Conservation (phyloP, 2,888 invertebrate species). For the Agrenia bidenticulata region DNA sequence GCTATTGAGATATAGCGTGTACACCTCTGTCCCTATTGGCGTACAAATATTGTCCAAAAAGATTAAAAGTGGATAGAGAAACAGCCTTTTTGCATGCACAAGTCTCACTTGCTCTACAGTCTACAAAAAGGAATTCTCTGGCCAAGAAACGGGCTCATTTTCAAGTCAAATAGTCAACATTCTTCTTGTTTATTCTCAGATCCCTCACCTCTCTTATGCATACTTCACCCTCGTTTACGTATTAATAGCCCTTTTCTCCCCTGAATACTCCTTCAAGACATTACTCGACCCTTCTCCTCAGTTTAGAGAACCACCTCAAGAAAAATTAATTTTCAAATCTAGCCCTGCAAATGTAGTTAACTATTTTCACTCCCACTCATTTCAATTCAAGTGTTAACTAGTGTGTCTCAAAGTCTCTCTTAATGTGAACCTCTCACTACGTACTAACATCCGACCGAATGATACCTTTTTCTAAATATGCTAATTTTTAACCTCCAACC, state of each 20-base stretch:
- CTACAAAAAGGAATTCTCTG: background rate
- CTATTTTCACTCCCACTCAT: constrained; percentile 3
- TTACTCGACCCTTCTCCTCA: no score
- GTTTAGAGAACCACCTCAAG: no score
- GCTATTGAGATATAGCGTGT: constrained; percentile 4
- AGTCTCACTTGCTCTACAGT: background rate
- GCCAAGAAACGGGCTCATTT: background rate
- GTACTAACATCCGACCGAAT: no score
- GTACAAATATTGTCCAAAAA: constrained; percentile 1
- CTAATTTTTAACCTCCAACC: no score
- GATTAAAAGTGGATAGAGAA: constrained; percentile 1
- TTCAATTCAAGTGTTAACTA: constrained; percentile 4
- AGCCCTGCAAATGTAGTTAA: constrained; percentile 5
- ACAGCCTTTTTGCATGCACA: constrained; percentile 7
- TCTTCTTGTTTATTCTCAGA: constrained; percentile 3
- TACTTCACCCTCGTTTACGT: no score
- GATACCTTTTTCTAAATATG: no score
- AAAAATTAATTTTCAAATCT: constrained; percentile 1
- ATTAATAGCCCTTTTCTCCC: no score
- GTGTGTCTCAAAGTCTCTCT: background rate
- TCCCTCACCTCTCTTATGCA: no score
- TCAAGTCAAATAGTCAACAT: constrained; percentile 9
- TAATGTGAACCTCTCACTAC: no score
- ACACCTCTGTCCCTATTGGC: background rate
- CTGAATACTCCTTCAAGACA: no score